Conservation (phyloP, 1,140 invertebrate genomes). For the Dendrolimus punctatus region DNA sequence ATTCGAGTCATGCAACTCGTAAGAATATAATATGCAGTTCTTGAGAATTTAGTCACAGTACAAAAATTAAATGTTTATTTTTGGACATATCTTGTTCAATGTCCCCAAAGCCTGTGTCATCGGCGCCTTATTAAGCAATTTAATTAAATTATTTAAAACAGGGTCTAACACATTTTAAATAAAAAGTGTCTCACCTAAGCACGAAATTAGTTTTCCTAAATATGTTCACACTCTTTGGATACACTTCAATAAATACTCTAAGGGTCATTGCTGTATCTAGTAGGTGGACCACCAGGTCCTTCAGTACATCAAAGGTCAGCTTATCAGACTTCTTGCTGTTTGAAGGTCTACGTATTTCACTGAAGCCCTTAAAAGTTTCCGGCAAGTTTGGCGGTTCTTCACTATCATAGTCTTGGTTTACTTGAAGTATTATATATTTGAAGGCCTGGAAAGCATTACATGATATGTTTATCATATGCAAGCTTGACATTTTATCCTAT, state of each 20-base stretch:
- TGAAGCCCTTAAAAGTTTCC: conserved; percentile 65
- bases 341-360: conserved; percentile 46
- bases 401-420: conserved; percentile 71
- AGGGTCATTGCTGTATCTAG: conserved; percentile 80
- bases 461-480: too few species aligned
- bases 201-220: conserved; percentile 73
- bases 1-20: too few species aligned
- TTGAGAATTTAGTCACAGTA: too few species aligned
- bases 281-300: conserved; percentile 81
- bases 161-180: too few species aligned
- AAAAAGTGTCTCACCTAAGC: conserved; percentile 63
- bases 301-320: conserved; percentile 68
- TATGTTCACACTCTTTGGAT: conserved; percentile 69
- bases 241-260: conserved; percentile 76
- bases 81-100: too few species aligned
- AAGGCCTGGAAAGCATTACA: conserved; percentile 36
- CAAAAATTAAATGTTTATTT: too few species aligned
- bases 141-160: too few species aligned
- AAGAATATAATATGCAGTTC: too few species aligned
- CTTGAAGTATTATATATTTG: conserved; percentile 64
- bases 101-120: too few species aligned
- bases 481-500: too few species aligned
- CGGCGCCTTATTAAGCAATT: too few species aligned
- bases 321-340: conserved; percentile 36
- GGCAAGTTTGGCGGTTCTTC: conserved; percentile 63